These are phyloP conservation scores for Ephialtes manifestator DNA, from an alignment of 2,888 invertebrate species.

Conservation along the genomic window DNA sequence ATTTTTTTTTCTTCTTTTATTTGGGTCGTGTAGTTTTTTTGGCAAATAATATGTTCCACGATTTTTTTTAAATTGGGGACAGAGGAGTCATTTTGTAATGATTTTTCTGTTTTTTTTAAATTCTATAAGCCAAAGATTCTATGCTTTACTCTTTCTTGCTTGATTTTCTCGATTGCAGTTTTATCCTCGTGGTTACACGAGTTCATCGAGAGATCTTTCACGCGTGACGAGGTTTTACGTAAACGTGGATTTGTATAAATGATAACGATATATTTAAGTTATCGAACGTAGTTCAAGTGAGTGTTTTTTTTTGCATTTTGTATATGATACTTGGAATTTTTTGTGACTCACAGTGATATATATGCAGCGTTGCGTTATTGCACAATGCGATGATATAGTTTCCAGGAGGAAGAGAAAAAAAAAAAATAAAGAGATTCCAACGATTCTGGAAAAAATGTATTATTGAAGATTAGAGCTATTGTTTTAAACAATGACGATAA, in stretches of 20 bases:
- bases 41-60: conserved; percentile 1
- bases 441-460: background rate
- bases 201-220: no score
- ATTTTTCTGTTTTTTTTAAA: no score
- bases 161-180: conserved; percentile 47
- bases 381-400: conserved; percentile 18
- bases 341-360: background rate
- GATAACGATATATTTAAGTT: background rate
- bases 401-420: conserved; percentile 1
- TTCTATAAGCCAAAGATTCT: conserved; percentile 15
- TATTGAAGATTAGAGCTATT: background rate
- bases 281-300: background rate
- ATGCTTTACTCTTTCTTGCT: conserved; percentile 14
- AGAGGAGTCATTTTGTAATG: no score
- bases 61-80: no score
- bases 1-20: no score
- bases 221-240: conserved; percentile 10
- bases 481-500: conserved; percentile 34
- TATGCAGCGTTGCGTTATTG: background rate
- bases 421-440: no score
- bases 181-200: no score
- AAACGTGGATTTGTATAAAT: background rate
- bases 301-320: background rate
- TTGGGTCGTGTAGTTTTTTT: background rate
- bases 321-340: background rate